Percentiles rank a stretch among this genome's conserved stretches.
These are phyloP conservation scores for Gymnopithys bicolor DNA, from an alignment of 2,797 vertebrate genomes.

Conservation along the genomic window DNA sequence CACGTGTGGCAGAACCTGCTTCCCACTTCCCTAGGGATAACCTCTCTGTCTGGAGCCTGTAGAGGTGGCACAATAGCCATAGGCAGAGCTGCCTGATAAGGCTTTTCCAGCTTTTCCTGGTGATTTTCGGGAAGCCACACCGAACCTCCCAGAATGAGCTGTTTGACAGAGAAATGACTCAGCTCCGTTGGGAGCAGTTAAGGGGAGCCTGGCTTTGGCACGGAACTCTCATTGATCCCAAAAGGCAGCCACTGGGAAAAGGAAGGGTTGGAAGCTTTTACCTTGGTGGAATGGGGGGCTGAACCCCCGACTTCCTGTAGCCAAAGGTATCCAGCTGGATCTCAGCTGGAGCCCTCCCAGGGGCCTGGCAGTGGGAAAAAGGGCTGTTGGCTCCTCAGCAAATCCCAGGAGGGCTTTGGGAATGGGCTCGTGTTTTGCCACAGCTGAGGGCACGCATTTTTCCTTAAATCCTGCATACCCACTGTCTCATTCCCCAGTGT, in stretches of 20 bases:
- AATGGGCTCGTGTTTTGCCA: rapidly evolving
- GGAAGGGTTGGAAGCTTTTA: not conserved
- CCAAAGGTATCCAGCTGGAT: rapidly evolving
- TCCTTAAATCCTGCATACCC: not conserved
- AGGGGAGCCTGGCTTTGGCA: not conserved
- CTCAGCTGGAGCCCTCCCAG: not conserved
- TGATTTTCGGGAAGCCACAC: not conserved
- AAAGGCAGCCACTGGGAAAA: not conserved
- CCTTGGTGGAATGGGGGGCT: not conserved
- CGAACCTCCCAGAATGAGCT: not conserved
- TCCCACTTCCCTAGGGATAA: not conserved
- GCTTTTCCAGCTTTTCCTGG: not conserved
- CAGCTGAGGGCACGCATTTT: rapidly evolving
- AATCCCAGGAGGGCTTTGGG: not conserved
- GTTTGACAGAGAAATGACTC: not conserved
- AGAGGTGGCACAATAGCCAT: rapidly evolving
- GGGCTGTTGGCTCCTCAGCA: rapidly evolving
- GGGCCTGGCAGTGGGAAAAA: not conserved
- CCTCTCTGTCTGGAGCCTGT: not conserved
- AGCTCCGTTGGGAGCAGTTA: rapidly evolving
- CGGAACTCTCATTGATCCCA: rapidly evolving
- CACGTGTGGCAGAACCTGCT: rapidly evolving
- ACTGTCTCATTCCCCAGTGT: not conserved
- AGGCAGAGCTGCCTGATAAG: not conserved
- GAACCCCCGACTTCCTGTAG: not conserved